phyloP scores from a whole-genome alignment of 2,888 invertebrate species.

The Nephrotoma flavescens region DNA sequence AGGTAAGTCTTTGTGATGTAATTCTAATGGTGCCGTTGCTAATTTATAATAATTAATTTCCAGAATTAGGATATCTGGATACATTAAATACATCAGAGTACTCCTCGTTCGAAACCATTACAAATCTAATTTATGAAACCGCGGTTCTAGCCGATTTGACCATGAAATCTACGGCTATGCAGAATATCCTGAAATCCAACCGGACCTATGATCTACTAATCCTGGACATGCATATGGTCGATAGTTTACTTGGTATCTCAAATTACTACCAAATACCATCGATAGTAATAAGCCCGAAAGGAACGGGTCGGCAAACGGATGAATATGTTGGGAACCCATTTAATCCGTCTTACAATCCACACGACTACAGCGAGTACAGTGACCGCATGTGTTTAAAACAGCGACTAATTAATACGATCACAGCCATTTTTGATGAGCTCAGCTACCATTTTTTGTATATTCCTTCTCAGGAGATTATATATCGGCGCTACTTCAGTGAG shows the following conservation, averaged over 20 bases:
- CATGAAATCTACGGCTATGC: constrained; percentile 21
- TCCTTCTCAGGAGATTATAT: constrained; percentile 28
- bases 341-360: constrained; percentile 33
- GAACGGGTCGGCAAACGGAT: constrained; percentile 33
- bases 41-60: background rate
- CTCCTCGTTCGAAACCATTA: constrained; percentile 27
- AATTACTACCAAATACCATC: constrained; percentile 27
- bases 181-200: constrained; percentile 21
- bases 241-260: constrained; percentile 30
- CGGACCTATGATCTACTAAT: constrained; percentile 26
- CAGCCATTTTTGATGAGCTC: constrained; percentile 26
- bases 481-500: constrained; percentile 24
- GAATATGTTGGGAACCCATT: constrained; percentile 35
- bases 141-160: constrained; percentile 26
- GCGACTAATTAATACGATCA: constrained; percentile 30
- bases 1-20: background rate
- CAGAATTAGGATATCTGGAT: background rate
- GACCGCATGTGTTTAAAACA: constrained; percentile 33
- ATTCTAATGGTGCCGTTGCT: background rate
- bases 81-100: constrained; percentile 16
- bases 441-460: constrained; percentile 29
- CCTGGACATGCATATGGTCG: constrained; percentile 35
- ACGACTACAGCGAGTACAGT: constrained; percentile 28
- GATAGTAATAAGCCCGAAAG: constrained; percentile 30
- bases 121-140: constrained; percentile 26